These are phyloP conservation scores for Epistrophe eligans DNA, from an alignment of 2,888 invertebrate genomes.

Conservation along the genomic window DNA sequence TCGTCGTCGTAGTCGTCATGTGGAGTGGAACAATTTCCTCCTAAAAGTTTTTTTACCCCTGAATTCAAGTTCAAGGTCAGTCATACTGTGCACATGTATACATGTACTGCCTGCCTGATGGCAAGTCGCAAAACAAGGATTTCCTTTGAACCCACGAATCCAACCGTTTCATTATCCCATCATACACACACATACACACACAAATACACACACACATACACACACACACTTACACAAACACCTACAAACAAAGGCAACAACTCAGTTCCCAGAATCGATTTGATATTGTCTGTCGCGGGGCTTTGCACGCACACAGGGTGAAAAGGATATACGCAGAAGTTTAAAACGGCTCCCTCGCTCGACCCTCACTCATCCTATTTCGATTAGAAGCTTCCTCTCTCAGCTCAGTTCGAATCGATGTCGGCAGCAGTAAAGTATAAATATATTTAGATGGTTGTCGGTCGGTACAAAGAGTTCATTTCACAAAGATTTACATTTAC, in stretches of 20 bases:
- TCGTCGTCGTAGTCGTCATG: background rate
- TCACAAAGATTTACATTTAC: constrained; percentile 22
- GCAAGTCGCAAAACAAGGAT: constrained; percentile 65
- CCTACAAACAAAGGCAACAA: background rate
- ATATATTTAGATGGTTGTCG: constrained; percentile 34
- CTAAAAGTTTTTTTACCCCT: constrained; percentile 68
- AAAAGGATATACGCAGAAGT: constrained; percentile 37
- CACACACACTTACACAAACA: constrained; percentile 7
- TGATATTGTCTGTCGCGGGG: constrained; percentile 55
- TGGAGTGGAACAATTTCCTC: constrained; percentile 62
- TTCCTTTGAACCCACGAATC: constrained; percentile 69
- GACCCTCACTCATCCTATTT: background rate
- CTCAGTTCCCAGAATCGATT: constrained; percentile 37
- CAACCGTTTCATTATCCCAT: constrained; percentile 24
- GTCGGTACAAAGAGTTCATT: constrained; percentile 23
- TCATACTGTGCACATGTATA: constrained; percentile 21
- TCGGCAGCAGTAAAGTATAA: background rate
- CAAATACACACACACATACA: constrained; percentile 1
- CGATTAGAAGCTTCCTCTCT: background rate
- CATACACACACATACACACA: constrained; percentile 3
- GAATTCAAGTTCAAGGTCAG: constrained; percentile 75
- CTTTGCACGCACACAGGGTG: constrained; percentile 62
- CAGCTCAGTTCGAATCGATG: background rate
- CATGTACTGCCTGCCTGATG: constrained; percentile 40
- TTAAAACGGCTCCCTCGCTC: background rate